Conservation (phyloP, 2,113 vertebrate species). For the Rissa tridactyla region DNA sequence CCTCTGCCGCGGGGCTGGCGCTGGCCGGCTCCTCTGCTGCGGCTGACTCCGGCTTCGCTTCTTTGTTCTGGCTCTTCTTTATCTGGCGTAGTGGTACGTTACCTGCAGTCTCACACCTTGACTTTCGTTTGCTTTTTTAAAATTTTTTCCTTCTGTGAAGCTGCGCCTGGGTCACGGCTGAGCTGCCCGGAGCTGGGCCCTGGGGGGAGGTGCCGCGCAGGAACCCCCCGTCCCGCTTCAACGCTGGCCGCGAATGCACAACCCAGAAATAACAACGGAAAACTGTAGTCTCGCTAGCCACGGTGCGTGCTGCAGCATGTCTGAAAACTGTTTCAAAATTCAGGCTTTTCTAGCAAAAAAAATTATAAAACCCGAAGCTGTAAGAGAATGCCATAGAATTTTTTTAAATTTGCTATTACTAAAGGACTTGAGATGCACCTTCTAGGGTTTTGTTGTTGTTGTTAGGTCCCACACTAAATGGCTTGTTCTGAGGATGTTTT, state of each 20-base stretch:
- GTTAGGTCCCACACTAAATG: background rate
- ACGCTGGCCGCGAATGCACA: background rate
- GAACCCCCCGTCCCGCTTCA: fast-evolving
- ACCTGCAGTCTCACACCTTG: background rate
- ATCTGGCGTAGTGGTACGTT: background rate
- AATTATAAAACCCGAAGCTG: background rate
- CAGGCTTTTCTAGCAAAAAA: background rate
- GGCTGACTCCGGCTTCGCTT: background rate
- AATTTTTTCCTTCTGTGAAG: background rate
- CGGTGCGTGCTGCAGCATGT: background rate
- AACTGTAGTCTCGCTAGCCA: background rate
- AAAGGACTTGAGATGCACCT: background rate
- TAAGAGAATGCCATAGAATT: background rate
- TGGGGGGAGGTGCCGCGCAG: fast-evolving
- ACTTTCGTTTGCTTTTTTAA: background rate
- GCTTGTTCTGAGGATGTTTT: background rate
- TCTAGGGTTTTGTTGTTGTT: background rate
- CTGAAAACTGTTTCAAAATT: background rate
- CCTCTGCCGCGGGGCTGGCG: background rate
- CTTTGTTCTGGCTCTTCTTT: background rate
- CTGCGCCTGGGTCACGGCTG: background rate
- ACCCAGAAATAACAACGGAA: background rate
- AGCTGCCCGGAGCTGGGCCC: background rate
- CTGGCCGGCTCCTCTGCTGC: no score
- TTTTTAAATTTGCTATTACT: background rate